phyloP scores from a whole-genome alignment of 2,888 invertebrate species.

The Agrochola lota region DNA sequence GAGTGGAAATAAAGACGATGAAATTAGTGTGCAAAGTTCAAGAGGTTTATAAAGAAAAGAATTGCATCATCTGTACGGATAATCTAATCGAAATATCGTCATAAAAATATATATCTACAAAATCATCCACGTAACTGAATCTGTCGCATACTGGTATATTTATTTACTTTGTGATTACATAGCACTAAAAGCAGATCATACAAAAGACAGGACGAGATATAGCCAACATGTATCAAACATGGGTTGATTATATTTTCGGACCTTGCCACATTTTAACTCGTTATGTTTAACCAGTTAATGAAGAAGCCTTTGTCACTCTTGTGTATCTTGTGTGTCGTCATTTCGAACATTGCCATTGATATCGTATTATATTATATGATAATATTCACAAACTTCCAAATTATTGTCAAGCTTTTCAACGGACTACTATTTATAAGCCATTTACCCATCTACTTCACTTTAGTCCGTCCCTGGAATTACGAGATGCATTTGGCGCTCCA shows the following conservation, averaged over 20 bases:
- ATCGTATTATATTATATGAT: not conserved
- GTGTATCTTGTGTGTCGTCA: not conserved
- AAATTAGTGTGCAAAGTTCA: not conserved
- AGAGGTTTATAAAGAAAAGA: not conserved
- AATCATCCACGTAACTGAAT: not conserved
- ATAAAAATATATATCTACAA: not conserved
- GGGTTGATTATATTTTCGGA: not conserved
- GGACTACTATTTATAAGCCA: not conserved
- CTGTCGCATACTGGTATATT: not conserved
- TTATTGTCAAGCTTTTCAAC: not conserved
- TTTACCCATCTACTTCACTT: not conserved
- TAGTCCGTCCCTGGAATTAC: conserved; percentile 60
- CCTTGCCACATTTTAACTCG: not conserved
- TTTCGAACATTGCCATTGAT: not conserved
- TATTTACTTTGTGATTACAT: not conserved
- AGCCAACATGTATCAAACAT: not conserved
- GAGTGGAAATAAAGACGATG: not conserved
- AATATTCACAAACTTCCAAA: not conserved
- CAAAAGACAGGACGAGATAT: not conserved
- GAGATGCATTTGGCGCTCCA: conserved; percentile 68
- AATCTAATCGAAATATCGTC: conserved; percentile 8
- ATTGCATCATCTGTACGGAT: conserved; percentile 1
- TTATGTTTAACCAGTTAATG: not conserved
- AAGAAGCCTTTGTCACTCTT: not conserved
- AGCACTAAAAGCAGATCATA: not conserved